phyloP scores from a whole-genome alignment of 2,797 vertebrate species.

The Otolemur crassicaudatus region DNA sequence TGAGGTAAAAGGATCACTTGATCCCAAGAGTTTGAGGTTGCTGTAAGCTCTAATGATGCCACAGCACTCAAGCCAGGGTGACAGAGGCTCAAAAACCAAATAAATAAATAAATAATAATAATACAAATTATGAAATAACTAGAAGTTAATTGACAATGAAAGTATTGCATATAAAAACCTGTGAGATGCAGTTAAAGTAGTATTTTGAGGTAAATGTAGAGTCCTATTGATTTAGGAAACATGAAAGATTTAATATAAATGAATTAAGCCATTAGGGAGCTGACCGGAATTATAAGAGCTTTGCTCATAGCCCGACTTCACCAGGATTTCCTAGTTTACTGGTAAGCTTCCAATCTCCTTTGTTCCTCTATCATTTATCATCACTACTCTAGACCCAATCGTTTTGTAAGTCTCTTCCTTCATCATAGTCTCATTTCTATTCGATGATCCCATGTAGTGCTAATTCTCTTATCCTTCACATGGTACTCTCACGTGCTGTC shows the following conservation, averaged over 20 bases:
- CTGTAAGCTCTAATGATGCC: no score
- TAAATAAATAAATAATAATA: not conserved
- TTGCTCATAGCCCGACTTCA: not conserved
- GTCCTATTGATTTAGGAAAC: not conserved
- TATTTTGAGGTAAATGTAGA: not conserved
- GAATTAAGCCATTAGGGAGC: not conserved
- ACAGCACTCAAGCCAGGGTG: no score
- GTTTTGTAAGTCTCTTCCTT: not conserved
- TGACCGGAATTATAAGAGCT: not conserved
- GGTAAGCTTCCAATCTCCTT: not conserved
- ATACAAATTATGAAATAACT: constrained; percentile 6
- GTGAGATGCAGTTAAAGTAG: not conserved
- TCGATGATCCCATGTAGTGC: not conserved
- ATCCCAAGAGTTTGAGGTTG: no score
- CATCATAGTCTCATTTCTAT: not conserved
- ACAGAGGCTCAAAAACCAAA: no score
- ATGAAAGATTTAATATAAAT: not conserved
- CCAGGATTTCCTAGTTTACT: not conserved
- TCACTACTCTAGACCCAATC: not conserved
- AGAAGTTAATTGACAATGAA: not conserved
- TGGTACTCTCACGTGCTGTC: not conserved
- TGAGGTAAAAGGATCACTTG: no score
- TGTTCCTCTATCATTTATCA: not conserved
- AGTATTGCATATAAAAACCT: not conserved
- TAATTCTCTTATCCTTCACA: not conserved